Evolutionary conservation across 2,888 invertebrate species (phyloP).

Genomic region (Cantharis flavilabris): DNA sequence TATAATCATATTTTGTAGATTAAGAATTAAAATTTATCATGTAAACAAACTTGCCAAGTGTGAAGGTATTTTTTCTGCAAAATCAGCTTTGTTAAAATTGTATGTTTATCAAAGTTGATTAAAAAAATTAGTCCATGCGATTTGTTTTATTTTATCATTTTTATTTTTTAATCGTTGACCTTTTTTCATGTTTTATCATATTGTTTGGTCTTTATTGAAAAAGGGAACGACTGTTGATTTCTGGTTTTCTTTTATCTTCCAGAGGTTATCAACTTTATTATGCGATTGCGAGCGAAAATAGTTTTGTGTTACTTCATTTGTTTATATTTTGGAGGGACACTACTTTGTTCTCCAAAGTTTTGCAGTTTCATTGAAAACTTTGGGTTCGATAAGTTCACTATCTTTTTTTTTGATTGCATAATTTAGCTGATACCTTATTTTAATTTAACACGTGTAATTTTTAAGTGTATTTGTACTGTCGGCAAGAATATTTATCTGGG

Average conservation of each 20-base stretch:
- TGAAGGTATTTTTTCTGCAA: neutral
- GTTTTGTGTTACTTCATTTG: neutral
- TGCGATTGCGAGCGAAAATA: neutral
- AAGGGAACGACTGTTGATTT: neutral
- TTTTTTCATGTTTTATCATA: neutral
- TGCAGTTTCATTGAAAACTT: neutral
- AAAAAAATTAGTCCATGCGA: neutral
- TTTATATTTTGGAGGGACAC: neutral
- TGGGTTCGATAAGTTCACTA: neutral
- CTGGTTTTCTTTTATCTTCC: neutral
- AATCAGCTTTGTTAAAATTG: neutral
- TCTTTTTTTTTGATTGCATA: neutral
- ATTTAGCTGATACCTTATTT: neutral
- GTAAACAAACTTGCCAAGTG: neutral
- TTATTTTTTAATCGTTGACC: neutral
- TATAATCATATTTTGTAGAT: neutral
- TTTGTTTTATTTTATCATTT: neutral
- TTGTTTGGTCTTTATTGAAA: conserved; percentile 4
- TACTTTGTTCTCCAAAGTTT: neutral
- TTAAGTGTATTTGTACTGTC: neutral
- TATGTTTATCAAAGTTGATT: neutral
- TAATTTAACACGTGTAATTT: neutral
- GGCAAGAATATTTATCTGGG: neutral
- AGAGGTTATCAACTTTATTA: neutral
- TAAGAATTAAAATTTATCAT: neutral